Evolutionary conservation across 2,888 invertebrate species (phyloP), one percentile per base, ranked within the genome.

Genomic region (Melanchra persicariae): DNA sequence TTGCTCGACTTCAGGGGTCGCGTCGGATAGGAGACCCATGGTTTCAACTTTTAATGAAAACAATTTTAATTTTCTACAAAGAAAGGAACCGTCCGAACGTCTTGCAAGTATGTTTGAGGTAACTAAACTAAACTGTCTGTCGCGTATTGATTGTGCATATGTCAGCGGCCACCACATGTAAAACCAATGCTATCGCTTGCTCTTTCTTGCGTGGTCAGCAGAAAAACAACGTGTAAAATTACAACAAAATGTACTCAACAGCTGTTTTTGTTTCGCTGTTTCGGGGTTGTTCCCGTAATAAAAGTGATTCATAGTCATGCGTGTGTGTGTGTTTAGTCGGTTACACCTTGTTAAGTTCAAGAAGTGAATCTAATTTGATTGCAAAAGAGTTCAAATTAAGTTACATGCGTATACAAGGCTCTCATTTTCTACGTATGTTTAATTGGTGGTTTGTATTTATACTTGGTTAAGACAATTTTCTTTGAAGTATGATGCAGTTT

Each of bases 181-280:
- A 79, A 66, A 52, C 19, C 19, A 47, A 26, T 34, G 12, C 24
- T 79, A 79, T 77, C 22, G 79, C 57, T 66, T 26, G 26, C 74
- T 77, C 77, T 73, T 73, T 79, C 74, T 58, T 52, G 9, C 74
- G 17, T 47, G n/a, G 51, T 58, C 45, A 61, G 22, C 24, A 52
- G n/a, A 72, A 12, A 15, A n/a, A n/a, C n/a, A n/a, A n/a, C n/a
- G n/a, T n/a, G n/a, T n/a, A n/a, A n/a, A n/a, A n/a, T n/a, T n/a
- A n/a, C n/a, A n/a, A n/a, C n/a, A n/a, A n/a, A n/a, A n/a, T n/a
- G n/a, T n/a, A n/a, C n/a, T n/a, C n/a, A n/a, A n/a, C n/a, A n/a
- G n/a, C n/a, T n/a, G n/a, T n/a, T n/a, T n/a, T n/a, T n/a, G n/a
- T n/a, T n/a, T n/a, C n/a, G n/a, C n/a, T n/a, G n/a, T n/a, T n/a